phyloP scores from a whole-genome alignment of 2,797 vertebrate species.

The Acipenser oxyrinchus region DNA sequence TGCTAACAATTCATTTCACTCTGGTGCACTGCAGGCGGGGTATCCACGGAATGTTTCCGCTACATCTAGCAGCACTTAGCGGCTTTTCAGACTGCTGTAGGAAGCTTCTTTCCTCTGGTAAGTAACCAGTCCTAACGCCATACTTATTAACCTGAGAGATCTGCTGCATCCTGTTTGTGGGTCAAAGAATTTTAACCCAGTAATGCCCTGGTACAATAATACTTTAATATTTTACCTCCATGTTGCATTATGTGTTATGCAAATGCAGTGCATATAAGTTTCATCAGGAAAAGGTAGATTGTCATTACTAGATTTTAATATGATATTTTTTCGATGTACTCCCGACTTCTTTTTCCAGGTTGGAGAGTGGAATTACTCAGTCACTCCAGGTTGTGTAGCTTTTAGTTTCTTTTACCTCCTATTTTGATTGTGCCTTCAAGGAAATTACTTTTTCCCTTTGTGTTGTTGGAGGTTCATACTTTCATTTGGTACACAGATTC shows the following conservation, averaged over 20 bases:
- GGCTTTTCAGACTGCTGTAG: constrained; percentile 97
- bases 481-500: neutral
- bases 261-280: too few species aligned
- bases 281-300: too few species aligned
- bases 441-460: neutral
- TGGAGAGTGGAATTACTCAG: neutral
- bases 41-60: constrained; percentile 94
- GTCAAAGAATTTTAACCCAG: too few species aligned
- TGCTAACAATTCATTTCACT: constrained; percentile 1
- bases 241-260: too few species aligned
- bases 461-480: neutral
- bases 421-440: neutral
- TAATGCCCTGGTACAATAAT: too few species aligned
- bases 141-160: too few species aligned
- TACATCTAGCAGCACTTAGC: constrained; percentile 94
- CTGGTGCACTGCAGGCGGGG: constrained; percentile 69
- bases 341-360: neutral
- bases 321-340: too few species aligned
- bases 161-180: too few species aligned
- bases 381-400: neutral
- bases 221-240: too few species aligned
- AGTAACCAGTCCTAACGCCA: constrained; percentile 9
- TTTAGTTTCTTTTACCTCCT: neutral
- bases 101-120: constrained; percentile 94
- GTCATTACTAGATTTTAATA: too few species aligned